Conservation (phyloP, 2,113 vertebrate species). For the Clarias gariepinus region DNA sequence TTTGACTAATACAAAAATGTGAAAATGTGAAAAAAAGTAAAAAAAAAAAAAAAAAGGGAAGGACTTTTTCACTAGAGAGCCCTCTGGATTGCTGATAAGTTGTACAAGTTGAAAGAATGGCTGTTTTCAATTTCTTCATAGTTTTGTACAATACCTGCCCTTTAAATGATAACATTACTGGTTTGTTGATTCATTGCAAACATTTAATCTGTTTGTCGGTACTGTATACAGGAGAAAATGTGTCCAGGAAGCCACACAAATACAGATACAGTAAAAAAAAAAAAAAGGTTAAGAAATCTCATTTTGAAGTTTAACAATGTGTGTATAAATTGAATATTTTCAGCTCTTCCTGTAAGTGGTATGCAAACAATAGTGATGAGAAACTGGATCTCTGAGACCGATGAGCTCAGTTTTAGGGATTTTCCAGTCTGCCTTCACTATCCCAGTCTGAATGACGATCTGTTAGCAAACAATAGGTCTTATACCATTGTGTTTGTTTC, state of each 20-base stretch:
- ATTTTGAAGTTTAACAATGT: background rate
- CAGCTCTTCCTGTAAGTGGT: background rate
- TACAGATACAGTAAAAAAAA: background rate
- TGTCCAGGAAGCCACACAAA: background rate
- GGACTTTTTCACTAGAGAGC: no score
- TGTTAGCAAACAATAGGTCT: constrained; percentile 12
- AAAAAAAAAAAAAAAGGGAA: no score
- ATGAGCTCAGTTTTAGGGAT: background rate
- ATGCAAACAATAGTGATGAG: constrained; percentile 1
- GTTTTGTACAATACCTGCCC: no score
- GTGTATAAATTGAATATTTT: background rate
- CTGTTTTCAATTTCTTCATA: no score
- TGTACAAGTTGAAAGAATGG: no score
- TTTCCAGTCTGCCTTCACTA: background rate
- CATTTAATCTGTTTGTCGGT: no score
- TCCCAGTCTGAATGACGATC: background rate
- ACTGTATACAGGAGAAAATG: no score
- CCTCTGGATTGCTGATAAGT: no score
- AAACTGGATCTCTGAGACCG: background rate
- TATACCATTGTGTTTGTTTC: background rate
- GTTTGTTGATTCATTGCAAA: background rate
- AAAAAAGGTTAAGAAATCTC: background rate
- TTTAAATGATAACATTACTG: background rate
- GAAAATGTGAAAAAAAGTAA: no score
- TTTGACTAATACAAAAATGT: no score